Base-by-base conservation (phyloP, 2,888 invertebrate genomes). In the Idaea straminata region DNA sequence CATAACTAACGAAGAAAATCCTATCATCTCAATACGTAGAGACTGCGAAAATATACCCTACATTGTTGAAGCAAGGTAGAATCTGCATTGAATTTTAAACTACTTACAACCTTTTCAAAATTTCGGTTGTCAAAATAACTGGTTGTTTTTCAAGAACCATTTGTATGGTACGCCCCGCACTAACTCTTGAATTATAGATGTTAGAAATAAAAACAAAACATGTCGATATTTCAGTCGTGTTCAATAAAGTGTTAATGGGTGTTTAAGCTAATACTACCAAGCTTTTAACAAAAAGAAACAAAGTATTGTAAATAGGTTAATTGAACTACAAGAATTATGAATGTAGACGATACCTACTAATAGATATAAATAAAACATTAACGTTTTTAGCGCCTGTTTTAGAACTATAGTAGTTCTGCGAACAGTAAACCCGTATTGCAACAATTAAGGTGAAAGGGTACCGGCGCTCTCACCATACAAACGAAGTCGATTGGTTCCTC, bases 101-200 rank as follows among this genome's bases (percentile, higher is more conserved):
- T 71, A 69, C 83, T 84, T 90, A 89, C 78, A 87, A 79, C 80
- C 74, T 83, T 77, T 76, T 80, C 70, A 74, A 82, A 78, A 72
- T 67, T 74, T 69, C 70, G 76, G 79, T 81, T 88, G 89, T 91
- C 89, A 87, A 89, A 90, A 92, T 91, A 91, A 87, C 85, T 87
- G 85, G 88, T 87, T 89, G 89, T 89, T 91, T 91, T 91, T 91
- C 85, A 86, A 91, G 88, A 91, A 88, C 83, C 88, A 88, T 90
- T 91, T 87, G 84, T 84, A 82, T 77, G 84, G 85, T 82, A 83
- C 77, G 82, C 82, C 25, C 25, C 83, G 83, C 81, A 82, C 84
- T 81, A 83, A 82, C 47, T 78, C 78, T 78, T 86, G 86, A 87
- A 86, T 90, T 89, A 89, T 88, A 81, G 81, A 85, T 84, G 84